These are phyloP conservation scores for Amblyjoppa proteus DNA, from an alignment of 2,888 invertebrate genomes.

Conservation along the genomic window DNA sequence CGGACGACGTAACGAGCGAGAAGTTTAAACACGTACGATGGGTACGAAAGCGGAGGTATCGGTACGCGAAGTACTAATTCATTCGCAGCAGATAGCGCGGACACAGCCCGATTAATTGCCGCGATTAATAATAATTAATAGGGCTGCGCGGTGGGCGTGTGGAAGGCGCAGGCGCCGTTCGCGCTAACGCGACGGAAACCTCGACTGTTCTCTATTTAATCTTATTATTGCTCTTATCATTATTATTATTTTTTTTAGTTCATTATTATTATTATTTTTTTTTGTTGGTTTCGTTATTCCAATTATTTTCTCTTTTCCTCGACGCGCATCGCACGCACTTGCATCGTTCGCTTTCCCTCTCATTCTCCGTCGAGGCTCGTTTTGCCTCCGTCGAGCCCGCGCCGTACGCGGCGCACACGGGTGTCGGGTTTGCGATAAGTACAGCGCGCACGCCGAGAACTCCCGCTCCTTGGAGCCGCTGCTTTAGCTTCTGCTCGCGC, in stretches of 20 bases:
- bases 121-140: constrained; percentile 82
- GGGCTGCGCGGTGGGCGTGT: constrained; percentile 71
- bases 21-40: constrained; percentile 63
- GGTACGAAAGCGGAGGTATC: constrained; percentile 59
- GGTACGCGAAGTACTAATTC: constrained; percentile 70
- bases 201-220: neutral
- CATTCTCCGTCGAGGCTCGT: neutral
- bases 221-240: neutral
- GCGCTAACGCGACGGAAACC: constrained; percentile 63
- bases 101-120: constrained; percentile 78
- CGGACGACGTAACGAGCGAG: constrained; percentile 28
- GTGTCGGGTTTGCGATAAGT: constrained; percentile 67
- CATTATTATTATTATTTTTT: neutral
- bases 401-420: constrained; percentile 41
- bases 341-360: neutral
- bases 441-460: constrained; percentile 40
- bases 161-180: constrained; percentile 71
- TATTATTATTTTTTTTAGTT: neutral
- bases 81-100: constrained; percentile 71
- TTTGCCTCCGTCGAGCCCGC: neutral
- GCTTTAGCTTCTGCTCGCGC: constrained; percentile 43
- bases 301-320: constrained; percentile 31
- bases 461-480: neutral
- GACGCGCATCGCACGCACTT: constrained; percentile 40
- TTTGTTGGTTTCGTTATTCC: neutral